Percentiles rank a stretch among this genome's conserved stretches.
Conservation (phyloP, 2,888 invertebrate species). For the Dioctria linearis region DNA sequence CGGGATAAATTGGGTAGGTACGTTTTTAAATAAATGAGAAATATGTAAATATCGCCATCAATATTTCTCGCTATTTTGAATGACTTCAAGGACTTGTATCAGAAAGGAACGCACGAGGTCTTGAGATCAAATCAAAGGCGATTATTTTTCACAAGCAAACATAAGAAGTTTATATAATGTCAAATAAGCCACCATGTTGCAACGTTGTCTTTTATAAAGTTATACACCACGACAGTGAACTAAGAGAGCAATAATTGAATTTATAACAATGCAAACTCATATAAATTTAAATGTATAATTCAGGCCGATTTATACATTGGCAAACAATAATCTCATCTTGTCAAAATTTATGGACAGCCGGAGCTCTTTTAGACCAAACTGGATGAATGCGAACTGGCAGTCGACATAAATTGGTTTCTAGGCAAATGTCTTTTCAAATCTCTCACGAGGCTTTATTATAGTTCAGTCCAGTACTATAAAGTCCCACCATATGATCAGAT, state of each 20-base stretch:
- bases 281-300: slow-evolving; percentile 34
- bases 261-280: slow-evolving; percentile 3
- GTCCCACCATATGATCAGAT: slow-evolving; percentile 19
- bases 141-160: no score
- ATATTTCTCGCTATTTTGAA: no score
- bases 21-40: no score
- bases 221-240: background rate
- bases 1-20: no score
- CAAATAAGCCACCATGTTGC: no score
- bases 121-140: no score
- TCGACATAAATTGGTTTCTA: slow-evolving; percentile 42
- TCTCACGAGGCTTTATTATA: background rate
- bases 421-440: slow-evolving; percentile 24
- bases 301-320: slow-evolving; percentile 37
- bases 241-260: slow-evolving; percentile 33
- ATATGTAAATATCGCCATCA: no score
- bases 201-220: no score
- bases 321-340: slow-evolving; percentile 35
- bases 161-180: no score
- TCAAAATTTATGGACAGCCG: slow-evolving; percentile 35
- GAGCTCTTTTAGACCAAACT: slow-evolving; percentile 3
- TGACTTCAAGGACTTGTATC: no score
- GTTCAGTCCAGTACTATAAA: slow-evolving; percentile 6
- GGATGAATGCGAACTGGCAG: slow-evolving; percentile 30
- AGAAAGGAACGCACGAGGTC: no score